phyloP scores from a whole-genome alignment of 2,888 invertebrate genomes.

The Athrips mouffetella region DNA sequence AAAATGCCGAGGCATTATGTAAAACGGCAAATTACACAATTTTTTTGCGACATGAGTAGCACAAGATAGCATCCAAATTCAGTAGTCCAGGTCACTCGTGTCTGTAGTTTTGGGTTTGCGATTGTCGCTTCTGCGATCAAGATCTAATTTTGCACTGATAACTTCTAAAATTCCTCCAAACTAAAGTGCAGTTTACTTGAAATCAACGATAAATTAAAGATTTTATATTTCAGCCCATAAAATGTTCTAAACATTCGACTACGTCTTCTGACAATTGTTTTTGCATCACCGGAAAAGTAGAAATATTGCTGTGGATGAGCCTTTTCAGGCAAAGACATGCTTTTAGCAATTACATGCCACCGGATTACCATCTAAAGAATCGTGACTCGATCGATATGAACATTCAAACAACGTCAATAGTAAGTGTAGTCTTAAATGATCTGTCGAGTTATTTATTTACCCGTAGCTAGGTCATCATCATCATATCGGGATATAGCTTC shows the following conservation, averaged over 20 bases:
- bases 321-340: conserved; percentile 38
- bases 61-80: too few relatives aligned
- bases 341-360: conserved; percentile 43
- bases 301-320: conserved; percentile 58
- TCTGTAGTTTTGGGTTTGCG: too few relatives aligned
- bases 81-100: too few relatives aligned
- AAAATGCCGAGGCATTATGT: too few relatives aligned
- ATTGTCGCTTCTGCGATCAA: too few relatives aligned
- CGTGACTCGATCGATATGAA: conserved; percentile 48
- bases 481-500: too few relatives aligned
- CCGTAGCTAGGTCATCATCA: too few relatives aligned
- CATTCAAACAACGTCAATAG: conserved; percentile 43
- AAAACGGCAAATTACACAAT: too few relatives aligned
- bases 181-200: too few relatives aligned
- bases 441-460: not conserved
- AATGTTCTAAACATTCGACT: conserved; percentile 61
- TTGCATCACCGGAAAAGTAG: conserved; percentile 57
- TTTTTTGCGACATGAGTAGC: too few relatives aligned
- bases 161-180: too few relatives aligned
- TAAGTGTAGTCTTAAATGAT: conserved; percentile 24
- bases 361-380: conserved; percentile 43
- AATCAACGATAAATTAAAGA: not conserved
- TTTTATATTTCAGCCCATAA: conserved; percentile 61
- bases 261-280: conserved; percentile 39
- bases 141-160: too few relatives aligned